Evolutionary conservation across 2,797 vertebrate species (phyloP).

Genomic region (Enteromius afrohamiltoni): DNA sequence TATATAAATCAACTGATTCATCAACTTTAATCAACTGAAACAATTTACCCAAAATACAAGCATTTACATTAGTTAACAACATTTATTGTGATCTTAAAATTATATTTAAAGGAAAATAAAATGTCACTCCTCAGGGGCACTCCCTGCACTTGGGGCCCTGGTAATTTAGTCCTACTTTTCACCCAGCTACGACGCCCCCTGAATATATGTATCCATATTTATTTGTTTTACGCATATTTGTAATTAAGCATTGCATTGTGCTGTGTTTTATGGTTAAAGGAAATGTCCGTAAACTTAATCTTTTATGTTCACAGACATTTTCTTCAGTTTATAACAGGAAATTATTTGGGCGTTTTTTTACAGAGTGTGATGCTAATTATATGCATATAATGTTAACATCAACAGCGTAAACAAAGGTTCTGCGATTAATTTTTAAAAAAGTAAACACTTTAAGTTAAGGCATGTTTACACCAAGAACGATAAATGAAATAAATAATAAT

Average conservation of each 20-base stretch:
- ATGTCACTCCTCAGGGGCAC: too few species aligned
- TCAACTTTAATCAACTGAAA: too few species aligned
- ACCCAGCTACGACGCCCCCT: too few species aligned
- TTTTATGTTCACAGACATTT: background rate
- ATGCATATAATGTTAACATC: background rate
- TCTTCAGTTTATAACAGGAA: background rate
- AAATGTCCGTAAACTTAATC: background rate
- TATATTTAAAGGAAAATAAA: too few species aligned
- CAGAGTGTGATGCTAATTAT: background rate
- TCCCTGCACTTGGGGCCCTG: too few species aligned
- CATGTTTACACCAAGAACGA: too few species aligned
- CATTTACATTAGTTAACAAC: too few species aligned
- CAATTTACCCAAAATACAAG: too few species aligned
- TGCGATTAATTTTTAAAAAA: background rate
- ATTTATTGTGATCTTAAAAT: too few species aligned
- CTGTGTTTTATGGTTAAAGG: background rate
- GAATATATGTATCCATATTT: background rate
- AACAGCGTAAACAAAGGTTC: background rate
- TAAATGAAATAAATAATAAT: too few species aligned
- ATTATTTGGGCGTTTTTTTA: background rate
- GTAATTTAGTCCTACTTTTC: too few species aligned
- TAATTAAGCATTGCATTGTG: background rate
- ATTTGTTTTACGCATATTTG: background rate
- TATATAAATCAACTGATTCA: too few species aligned
- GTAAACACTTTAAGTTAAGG: background rate